phyloP scores from a whole-genome alignment of 2,113 vertebrate species.

The Salvelinus sp. region DNA sequence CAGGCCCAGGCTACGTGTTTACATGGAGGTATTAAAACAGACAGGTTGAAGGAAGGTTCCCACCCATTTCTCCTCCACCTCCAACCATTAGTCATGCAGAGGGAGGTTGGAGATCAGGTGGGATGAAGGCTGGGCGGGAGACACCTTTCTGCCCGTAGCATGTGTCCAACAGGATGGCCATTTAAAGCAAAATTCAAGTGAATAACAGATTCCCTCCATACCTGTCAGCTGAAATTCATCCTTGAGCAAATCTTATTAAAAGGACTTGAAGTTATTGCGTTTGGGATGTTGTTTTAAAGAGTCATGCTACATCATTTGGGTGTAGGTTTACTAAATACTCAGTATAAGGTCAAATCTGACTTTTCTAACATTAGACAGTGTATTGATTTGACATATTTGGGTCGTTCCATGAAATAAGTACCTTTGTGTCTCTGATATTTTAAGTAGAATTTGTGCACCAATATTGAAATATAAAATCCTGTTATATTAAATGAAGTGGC shows the following conservation, averaged over 20 bases:
- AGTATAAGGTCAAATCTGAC: background rate
- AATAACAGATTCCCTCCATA: constrained; percentile 1
- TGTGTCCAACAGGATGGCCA: constrained; percentile 9
- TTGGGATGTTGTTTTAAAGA: background rate
- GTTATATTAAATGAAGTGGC: too few species aligned
- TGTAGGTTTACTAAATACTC: background rate
- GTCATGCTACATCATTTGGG: background rate
- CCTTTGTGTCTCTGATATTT: too few species aligned
- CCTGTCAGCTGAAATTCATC: constrained; percentile 5
- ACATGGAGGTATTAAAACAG: constrained; percentile 67
- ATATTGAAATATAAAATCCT: too few species aligned
- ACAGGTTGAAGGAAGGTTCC: constrained; percentile 44
- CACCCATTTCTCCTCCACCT: constrained; percentile 57
- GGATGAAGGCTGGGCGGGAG: constrained; percentile 43
- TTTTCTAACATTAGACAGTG: background rate
- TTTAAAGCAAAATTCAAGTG: constrained; percentile 9
- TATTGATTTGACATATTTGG: background rate
- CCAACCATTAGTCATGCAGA: constrained; percentile 50
- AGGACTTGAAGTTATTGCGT: background rate
- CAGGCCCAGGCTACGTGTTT: constrained; percentile 72
- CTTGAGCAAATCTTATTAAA: background rate
- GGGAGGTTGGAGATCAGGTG: constrained; percentile 23
- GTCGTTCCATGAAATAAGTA: too few species aligned
- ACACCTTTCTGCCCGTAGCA: constrained; percentile 49
- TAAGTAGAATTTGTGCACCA: too few species aligned